Base-by-base conservation (phyloP, 2,113 vertebrate genomes). In the Gallinago paraguaiae region DNA sequence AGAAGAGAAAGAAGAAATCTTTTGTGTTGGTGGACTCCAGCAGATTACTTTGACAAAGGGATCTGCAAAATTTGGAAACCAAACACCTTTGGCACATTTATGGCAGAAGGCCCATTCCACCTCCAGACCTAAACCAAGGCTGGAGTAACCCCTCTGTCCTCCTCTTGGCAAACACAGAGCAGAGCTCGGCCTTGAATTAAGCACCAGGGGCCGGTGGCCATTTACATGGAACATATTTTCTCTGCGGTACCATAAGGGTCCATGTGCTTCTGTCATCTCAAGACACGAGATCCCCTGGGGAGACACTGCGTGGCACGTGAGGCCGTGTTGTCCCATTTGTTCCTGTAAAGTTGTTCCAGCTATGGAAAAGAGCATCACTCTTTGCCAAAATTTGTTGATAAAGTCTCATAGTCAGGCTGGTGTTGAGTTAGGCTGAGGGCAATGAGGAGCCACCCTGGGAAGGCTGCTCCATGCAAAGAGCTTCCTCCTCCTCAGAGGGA, bases 261-360 rank as follows among this genome's bases (percentile, higher is more conserved):
- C 13, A 1, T 9, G 10, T 19, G 6, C 39, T 41, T 18, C 20
- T n/a, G 68, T 11, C 89, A 18, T 16, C 51, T 67, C 37, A 13
- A 41, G 22, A 6, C 9, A 2, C 0, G 11, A 39, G 24, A 7
- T 6, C 18, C 3, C 1, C 0, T 59, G 57, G 30, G 61, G 56
- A 54, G 7, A 14, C 50, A 43, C 53, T 30, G 8, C 9, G 7
- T 69, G 46, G 23, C 48, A 39, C 18, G 6, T 22, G 25, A 37
- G n/a, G 75, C 60, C 3, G 0, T 4, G n/a, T 3, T 25, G 19
- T 41, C 77, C 7, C 6, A 0, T n/a, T 70, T 1, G 0, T 17
- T 65, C 65, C 69, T 33, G 11, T 6, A 3, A 17, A 46, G 46
- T 2, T 60, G 51, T 48, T 39, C 18, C 51, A 71, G 41, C 12